phyloP scores from a whole-genome alignment of 2,113 vertebrate species.

The Sapayoa aenigma region DNA sequence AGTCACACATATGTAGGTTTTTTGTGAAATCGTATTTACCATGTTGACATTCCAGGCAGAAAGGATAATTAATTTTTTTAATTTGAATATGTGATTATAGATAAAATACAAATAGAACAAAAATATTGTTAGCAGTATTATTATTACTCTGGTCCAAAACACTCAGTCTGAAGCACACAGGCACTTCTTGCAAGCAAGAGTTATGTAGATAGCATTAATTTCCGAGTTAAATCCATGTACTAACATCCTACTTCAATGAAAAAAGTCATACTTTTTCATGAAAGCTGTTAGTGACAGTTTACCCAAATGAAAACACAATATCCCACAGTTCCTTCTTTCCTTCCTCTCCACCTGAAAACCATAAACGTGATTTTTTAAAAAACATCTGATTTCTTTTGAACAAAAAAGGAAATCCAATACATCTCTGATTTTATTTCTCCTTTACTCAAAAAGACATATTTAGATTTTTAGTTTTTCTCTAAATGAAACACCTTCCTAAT shows the following conservation, averaged over 20 bases:
- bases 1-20: not conserved
- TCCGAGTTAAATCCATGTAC: not conserved
- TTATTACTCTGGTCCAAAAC: not conserved
- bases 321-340: not conserved
- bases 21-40: not conserved
- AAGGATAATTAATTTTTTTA: not conserved
- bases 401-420: not conserved
- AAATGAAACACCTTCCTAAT: not conserved
- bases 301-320: not conserved
- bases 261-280: not conserved
- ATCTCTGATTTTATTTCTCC: not conserved
- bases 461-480: not conserved
- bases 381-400: not conserved
- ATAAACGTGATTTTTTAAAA: not conserved
- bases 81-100: not conserved
- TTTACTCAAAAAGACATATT: not conserved
- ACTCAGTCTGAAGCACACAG: not conserved
- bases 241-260: not conserved
- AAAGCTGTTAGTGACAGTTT: accelerated
- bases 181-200: not conserved
- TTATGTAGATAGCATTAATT: not conserved
- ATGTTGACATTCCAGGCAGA: not conserved
- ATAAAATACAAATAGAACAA: not conserved
- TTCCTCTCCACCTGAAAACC: not conserved
- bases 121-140: not conserved